Conservation (phyloP, 64 coral and sea anemone genomes). For the Orbicella faveolata region DNA sequence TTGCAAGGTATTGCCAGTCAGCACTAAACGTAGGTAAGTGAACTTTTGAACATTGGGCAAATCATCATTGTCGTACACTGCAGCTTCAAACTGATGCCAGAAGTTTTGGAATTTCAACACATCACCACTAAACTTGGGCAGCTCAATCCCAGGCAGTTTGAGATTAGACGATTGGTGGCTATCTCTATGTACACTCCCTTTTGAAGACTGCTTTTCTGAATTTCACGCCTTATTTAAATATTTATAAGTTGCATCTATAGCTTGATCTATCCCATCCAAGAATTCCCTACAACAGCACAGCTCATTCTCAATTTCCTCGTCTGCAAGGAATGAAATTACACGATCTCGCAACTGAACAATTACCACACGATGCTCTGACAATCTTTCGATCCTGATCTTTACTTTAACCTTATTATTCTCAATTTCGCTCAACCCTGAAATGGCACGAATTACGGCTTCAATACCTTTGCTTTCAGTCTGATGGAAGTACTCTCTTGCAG, state of each 20-base stretch:
- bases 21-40: slow-evolving; percentile 50
- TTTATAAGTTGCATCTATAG: slow-evolving; percentile 36
- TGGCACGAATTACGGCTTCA: slow-evolving; percentile 2
- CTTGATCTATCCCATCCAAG: slow-evolving; percentile 40
- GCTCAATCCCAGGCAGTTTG: slow-evolving; percentile 42
- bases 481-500: neutral
- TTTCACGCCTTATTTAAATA: slow-evolving; percentile 22
- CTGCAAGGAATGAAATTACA: slow-evolving; percentile 6
- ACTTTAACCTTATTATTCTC: slow-evolving; percentile 13
- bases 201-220: neutral
- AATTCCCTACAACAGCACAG: slow-evolving; percentile 13
- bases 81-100: slow-evolving; percentile 61
- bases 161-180: slow-evolving; percentile 16
- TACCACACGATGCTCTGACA: slow-evolving; percentile 1
- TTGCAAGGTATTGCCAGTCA: no score
- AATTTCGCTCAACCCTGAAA: slow-evolving; percentile 22
- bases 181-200: slow-evolving; percentile 9
- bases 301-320: slow-evolving; percentile 26
- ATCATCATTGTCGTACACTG: slow-evolving; percentile 40
- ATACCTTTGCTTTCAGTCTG: slow-evolving; percentile 31
- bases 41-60: slow-evolving; percentile 62
- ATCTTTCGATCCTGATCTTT: slow-evolving; percentile 30
- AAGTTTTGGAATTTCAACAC: slow-evolving; percentile 66
- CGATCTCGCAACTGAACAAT: slow-evolving; percentile 31
- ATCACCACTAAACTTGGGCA: no score